Evolutionary conservation across 2,797 vertebrate species (phyloP), one percentile per base, ranked within the genome.

Genomic region (Gallirallus australis): DNA sequence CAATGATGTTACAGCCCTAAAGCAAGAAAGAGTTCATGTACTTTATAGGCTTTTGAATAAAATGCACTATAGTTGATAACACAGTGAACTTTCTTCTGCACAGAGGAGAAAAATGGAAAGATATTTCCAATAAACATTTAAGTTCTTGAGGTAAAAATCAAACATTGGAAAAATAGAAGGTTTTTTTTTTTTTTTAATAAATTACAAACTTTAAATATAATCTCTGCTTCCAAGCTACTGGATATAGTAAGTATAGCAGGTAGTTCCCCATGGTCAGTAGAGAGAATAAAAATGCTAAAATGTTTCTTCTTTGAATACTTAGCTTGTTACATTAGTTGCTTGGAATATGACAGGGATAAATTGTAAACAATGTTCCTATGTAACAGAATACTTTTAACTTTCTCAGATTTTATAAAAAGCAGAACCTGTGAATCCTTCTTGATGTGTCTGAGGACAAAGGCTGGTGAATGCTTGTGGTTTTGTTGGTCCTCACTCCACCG

Each of bases 271-370:
- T 81, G 68, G 15, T 60, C 39, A 59, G 59, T 47, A 68, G 31
- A 81, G 56, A 84, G 61, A 75, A 92, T 10, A 5, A 20, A 65
- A 65, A 13, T 35, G 86, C 82, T 91, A 20, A 65, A 65, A 13
- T 35, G 87, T 84, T 91, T 45, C 93, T 89, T 81, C 45, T 96
- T 77, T 78, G 39, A 53, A 71, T 39, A 80, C 73, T 80, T 69
- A 81, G 27, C 35, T 71, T 72, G 14, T 40, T 84, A 15, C 30
- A 64, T 16, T 90, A 87, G 33, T 75, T 79, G 78, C 81, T 11
- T 81, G 57, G 30, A 86, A 78, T 17, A 63, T 86, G 35, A 37
- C 1, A 20, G 56, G 31, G 42, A 63, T 63, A 90, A 88, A 17
- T 30, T 88, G 15, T 76, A 85, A 96, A 60, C 50, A n/a, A 72